Evolutionary conservation across 2,888 invertebrate genomes (phyloP).

Genomic region (Philaethria dido): DNA sequence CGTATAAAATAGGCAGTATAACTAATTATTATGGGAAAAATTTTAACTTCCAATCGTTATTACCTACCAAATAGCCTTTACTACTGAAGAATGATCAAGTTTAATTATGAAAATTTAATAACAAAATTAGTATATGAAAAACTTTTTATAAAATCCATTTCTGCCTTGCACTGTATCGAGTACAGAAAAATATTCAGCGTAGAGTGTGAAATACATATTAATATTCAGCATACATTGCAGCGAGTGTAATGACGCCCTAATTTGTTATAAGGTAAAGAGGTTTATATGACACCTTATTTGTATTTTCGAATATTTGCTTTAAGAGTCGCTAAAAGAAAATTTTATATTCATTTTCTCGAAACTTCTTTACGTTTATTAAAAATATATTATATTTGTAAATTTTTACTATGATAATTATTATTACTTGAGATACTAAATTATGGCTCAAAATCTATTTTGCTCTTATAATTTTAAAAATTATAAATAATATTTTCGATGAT

Average conservation of each 20-base stretch:
- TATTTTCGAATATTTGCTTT: conserved; percentile 21
- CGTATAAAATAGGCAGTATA: background rate
- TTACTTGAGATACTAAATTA: too few relatives aligned
- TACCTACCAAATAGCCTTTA: background rate
- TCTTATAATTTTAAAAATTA: too few relatives aligned
- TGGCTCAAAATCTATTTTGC: too few relatives aligned
- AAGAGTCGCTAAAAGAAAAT: background rate
- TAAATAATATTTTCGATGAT: background rate
- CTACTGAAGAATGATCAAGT: background rate
- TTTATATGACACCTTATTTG: conserved; percentile 26
- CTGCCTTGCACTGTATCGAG: background rate
- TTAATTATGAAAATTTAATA: background rate
- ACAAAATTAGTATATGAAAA: background rate
- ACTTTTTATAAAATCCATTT: background rate
- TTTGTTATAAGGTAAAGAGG: conserved; percentile 36
- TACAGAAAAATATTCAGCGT: background rate
- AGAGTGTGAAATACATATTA: conserved; percentile 9
- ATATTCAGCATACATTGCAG: conserved; percentile 5
- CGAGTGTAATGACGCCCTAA: conserved; percentile 20
- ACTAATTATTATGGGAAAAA: background rate
- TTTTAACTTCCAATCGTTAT: background rate
- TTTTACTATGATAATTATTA: too few relatives aligned
- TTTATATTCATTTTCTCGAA: background rate
- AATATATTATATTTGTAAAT: too few relatives aligned
- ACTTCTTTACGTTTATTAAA: too few relatives aligned